Percentiles rank a stretch among this genome's conserved stretches.
phyloP scores from a whole-genome alignment of 2,797 vertebrate species.

The Clarias fuscus region DNA sequence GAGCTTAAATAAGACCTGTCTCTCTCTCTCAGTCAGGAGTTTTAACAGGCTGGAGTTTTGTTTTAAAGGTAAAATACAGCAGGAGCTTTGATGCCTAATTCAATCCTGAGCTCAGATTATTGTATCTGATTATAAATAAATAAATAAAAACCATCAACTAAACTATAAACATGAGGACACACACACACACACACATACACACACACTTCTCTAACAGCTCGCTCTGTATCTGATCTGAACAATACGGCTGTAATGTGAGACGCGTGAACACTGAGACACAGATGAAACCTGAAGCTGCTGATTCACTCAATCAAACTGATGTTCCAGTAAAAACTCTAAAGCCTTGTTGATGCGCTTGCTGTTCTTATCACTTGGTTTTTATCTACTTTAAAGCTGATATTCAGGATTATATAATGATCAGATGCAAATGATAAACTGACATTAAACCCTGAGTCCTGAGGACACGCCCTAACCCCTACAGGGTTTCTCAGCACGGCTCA shows the following conservation, averaged over 20 bases:
- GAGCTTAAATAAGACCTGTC: neutral
- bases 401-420: neutral
- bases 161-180: too few relatives aligned
- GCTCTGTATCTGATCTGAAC: slow-evolving; percentile 5
- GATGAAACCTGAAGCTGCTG: neutral
- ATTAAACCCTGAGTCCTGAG: neutral
- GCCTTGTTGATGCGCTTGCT: neutral
- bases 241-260: neutral
- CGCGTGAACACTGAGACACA: neutral
- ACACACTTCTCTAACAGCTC: too few relatives aligned
- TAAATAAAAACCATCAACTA: too few relatives aligned
- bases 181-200: neutral
- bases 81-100: too few relatives aligned
- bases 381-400: neutral
- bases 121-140: too few relatives aligned
- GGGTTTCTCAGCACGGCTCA: slow-evolving; percentile 6
- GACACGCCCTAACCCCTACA: neutral
- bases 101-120: too few relatives aligned
- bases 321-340: neutral
- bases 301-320: neutral
- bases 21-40: neutral
- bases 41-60: neutral
- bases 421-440: neutral
- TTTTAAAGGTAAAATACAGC: neutral
- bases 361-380: neutral